Evolutionary conservation across 2,113 vertebrate species (phyloP), one percentile per base, ranked within the genome.

Genomic region (Rallus limicola): DNA sequence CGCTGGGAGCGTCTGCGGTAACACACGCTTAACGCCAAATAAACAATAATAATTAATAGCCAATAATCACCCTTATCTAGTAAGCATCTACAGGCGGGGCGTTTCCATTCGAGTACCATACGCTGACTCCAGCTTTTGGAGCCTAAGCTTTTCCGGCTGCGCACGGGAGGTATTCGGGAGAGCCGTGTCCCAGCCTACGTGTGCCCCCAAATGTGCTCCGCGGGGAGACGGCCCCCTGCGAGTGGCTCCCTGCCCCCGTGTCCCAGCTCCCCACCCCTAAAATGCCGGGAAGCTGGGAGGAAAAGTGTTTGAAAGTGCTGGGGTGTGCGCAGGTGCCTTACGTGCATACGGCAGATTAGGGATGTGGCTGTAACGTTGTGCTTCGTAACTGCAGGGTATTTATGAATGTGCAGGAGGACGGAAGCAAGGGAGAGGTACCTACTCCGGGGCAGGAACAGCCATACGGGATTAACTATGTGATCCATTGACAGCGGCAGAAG

Each of bases 1-100:
- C 67, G 2, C 31, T 9, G 36, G 10, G 18, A 40, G 20, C 0
- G 53, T 0, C 19, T 3, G 1, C 3, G 29, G 10, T 16, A 28
- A 19, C 42, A 2, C 9, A 3, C 25, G 1, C 20, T 34, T 25
- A 4, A 8, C n/a, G 16, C 36, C 36, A 14, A 42, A 40, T 21
- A 24, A 56, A 25, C 16, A 8, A 60, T 26, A 60, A 33, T 50
- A 50, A 50, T 13, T 50, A 24, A 6, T 2, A 40, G 13, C 42
- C 44, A 62, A 19, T 26, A 34, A 40, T 31, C 50, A 64, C 19
- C 21, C 2, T 31, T 48, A 24, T 56, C 55, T 55, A 28, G 15
- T 16, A 76, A 46, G 34, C 16, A 8, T 13, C 21, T 53, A n/a
- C 21, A 36, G 6, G 11, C 17, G 52, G 21, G 26, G 16, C 33